Evolutionary conservation across 2,888 invertebrate genomes (phyloP).

Genomic region (Brachyopa scutellaris): DNA sequence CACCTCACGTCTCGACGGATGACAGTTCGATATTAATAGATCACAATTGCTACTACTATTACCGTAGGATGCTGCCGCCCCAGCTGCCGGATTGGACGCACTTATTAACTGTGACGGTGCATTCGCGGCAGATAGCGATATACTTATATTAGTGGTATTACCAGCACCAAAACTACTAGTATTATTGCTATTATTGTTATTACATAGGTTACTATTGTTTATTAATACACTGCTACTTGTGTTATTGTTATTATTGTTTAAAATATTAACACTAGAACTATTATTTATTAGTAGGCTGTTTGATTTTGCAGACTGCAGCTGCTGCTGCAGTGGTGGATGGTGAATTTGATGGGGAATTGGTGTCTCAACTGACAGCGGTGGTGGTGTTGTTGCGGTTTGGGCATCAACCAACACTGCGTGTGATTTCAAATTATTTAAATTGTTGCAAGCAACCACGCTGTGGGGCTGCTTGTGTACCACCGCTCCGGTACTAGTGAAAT

Average conservation of each 20-base stretch:
- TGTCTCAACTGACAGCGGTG: slow-evolving; percentile 72
- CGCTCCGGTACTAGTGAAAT: slow-evolving; percentile 41
- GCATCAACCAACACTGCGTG: slow-evolving; percentile 77
- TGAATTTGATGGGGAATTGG: slow-evolving; percentile 35
- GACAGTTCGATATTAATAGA: slow-evolving; percentile 81
- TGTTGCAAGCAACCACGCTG: slow-evolving; percentile 59
- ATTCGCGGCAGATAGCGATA: slow-evolving; percentile 44
- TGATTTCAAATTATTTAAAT: slow-evolving; percentile 65
- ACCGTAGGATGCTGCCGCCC: slow-evolving; percentile 54
- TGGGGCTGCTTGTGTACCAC: slow-evolving; percentile 50
- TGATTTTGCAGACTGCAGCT: slow-evolving; percentile 54
- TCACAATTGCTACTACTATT: slow-evolving; percentile 80
- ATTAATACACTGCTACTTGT: slow-evolving; percentile 72
- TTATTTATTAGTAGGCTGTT: slow-evolving; percentile 73
- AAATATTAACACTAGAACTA: slow-evolving; percentile 74
- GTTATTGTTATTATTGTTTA: slow-evolving; percentile 75
- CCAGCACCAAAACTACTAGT: slow-evolving; percentile 73
- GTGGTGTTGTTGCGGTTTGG: slow-evolving; percentile 79
- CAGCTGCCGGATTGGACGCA: slow-evolving; percentile 23
- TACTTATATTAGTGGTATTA: slow-evolving; percentile 50
- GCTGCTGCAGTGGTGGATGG: slow-evolving; percentile 53
- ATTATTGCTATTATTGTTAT: slow-evolving; percentile 75
- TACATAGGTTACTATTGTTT: slow-evolving; percentile 73
- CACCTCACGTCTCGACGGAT: slow-evolving; percentile 82
- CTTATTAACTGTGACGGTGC: slow-evolving; percentile 17